These are phyloP conservation scores for Antennarius striatus DNA, from an alignment of 2,113 vertebrate genomes.

Conservation along the genomic window DNA sequence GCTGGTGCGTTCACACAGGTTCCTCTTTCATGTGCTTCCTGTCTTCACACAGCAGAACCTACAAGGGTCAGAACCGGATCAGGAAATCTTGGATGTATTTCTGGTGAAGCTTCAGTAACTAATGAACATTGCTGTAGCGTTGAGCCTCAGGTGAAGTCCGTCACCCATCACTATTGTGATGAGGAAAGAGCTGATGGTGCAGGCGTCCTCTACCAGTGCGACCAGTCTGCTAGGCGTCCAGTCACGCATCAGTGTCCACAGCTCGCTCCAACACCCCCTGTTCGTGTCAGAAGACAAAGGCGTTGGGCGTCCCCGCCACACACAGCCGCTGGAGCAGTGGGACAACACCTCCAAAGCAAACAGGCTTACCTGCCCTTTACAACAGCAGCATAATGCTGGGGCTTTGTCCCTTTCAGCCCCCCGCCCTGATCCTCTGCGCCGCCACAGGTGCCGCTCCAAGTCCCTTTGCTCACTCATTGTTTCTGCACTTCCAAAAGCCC, in stretches of 20 bases:
- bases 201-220: slow-evolving; percentile 60
- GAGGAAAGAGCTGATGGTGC: slow-evolving; percentile 36
- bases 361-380: slow-evolving; percentile 66
- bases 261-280: slow-evolving; percentile 59
- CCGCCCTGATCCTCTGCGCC: slow-evolving; percentile 53
- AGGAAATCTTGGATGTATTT: too few species aligned
- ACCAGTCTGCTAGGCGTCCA: slow-evolving; percentile 40
- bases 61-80: too few species aligned
- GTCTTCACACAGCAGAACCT: too few species aligned
- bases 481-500: slow-evolving; percentile 55
- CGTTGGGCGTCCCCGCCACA: slow-evolving; percentile 56
- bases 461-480: slow-evolving; percentile 71
- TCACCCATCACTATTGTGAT: not conserved
- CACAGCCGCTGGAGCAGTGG: slow-evolving; percentile 59
- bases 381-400: slow-evolving; percentile 62
- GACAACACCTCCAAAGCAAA: slow-evolving; percentile 83
- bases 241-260: slow-evolving; percentile 69
- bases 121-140: too few species aligned
- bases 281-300: slow-evolving; percentile 81
- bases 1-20: too few species aligned
- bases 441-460: slow-evolving; percentile 77
- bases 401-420: slow-evolving; percentile 64
- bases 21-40: too few species aligned
- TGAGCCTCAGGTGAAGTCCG: not conserved
- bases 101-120: too few species aligned